Evolutionary conservation across 2,113 vertebrate species (phyloP), one percentile per base, ranked within the genome.

Genomic region (Bubo blakistoni): DNA sequence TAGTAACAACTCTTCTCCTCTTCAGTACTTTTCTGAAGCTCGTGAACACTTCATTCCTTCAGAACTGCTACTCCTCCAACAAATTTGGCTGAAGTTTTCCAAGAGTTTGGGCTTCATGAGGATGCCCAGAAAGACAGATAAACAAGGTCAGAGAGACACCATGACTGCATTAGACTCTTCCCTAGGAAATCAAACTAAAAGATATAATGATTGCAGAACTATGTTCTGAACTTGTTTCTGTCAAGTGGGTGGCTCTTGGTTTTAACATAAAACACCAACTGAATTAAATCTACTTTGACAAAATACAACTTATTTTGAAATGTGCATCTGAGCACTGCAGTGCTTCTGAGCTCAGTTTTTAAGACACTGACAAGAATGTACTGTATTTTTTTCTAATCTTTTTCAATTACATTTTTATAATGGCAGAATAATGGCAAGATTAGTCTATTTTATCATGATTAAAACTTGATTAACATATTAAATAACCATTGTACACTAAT

Each of bases 401-500:
- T 97, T 97, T 96, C 86, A 95, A 96, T 96, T 96, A 95, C 73
- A 93, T 36, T 94, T 95, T 69, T 61, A 81, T 71, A 95, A 90
- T 65, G 79, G 79, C 81, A 92, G 79, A 96, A 92, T 94, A 96
- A 92, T 92, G 77, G 72, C 20, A 47, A 95, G 93, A 94, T 93
- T 92, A 96, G 90, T 96, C 90, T 91, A 79, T 94, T 96, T 96
- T 88, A 79, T 96, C 82, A 92, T 82, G 52, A 97, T 97, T 97
- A 93, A 97, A 94, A 93, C 93, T 94, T 94, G 87, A 95, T 96
- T 97, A 97, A 94, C 86, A 86, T 96, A 92, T 97, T 97, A 96
- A 96, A 97, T 93, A 94, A 94, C 94, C 67, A 88, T 92, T 90
- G 84, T 90, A 90, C 84, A 87, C 91, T 97, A 96, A 97, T 97